Percentiles rank a stretch among this genome's conserved stretches.
Evolutionary conservation across 1,140 invertebrate genomes (phyloP).

Genomic region (Steinernema feltiae): DNA sequence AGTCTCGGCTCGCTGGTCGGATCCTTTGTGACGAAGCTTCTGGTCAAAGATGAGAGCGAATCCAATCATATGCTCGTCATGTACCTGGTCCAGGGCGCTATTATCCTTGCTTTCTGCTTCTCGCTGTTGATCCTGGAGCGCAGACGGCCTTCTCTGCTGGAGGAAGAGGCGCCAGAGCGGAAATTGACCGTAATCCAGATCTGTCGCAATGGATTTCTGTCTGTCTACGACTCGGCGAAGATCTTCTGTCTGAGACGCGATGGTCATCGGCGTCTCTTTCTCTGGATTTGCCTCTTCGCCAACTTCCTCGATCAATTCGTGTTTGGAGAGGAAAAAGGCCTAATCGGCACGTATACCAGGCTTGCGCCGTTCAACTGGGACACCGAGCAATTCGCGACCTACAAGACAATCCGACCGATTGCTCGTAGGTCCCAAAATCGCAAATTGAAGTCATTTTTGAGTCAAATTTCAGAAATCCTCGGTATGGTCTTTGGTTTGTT

Average conservation of each 20-base stretch:
- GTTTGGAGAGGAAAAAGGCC: conserved; percentile 40
- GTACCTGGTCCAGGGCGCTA: conserved; percentile 23
- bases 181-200: not conserved
- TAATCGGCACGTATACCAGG: conserved; percentile 27
- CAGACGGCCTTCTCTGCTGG: conserved; percentile 24
- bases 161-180: conserved; percentile 12
- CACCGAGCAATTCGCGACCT: conserved; percentile 31
- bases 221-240: conserved; percentile 27
- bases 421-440: conserved; percentile 29
- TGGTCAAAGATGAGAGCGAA: conserved; percentile 27
- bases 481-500: conserved; percentile 43
- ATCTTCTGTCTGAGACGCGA: conserved; percentile 26
- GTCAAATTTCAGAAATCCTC: conserved; percentile 37
- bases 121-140: conserved; percentile 13
- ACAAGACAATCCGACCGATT: conserved; percentile 42
- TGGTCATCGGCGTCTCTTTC: conserved; percentile 28
- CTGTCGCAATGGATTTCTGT: conserved; percentile 20
- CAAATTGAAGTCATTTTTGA: not conserved
- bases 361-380: conserved; percentile 37
- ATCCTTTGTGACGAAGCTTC: conserved; percentile 23
- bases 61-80: conserved; percentile 24
- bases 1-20: conserved; percentile 16
- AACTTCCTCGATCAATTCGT: conserved; percentile 41
- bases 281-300: conserved; percentile 34
- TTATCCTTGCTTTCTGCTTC: conserved; percentile 19